These are phyloP conservation scores for Anthoptus insignis DNA, from an alignment of 2,888 invertebrate species.

Conservation along the genomic window DNA sequence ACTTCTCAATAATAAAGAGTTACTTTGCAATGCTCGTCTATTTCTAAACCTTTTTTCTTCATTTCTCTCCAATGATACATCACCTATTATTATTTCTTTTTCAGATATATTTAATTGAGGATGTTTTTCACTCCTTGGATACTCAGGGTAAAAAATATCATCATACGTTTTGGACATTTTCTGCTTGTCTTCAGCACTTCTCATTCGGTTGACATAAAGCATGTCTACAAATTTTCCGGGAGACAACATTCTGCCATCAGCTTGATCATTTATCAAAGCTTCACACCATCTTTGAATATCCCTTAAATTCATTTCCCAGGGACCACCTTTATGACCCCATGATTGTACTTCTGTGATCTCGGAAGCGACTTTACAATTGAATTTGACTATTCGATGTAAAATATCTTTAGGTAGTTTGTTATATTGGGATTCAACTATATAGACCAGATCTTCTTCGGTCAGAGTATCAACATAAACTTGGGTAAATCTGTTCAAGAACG, in stretches of 20 bases:
- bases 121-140: constrained; percentile 81
- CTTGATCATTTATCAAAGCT: constrained; percentile 84
- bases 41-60: constrained; percentile 70
- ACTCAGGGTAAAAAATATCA: constrained; percentile 77
- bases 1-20: constrained; percentile 78
- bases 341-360: constrained; percentile 88
- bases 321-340: constrained; percentile 95
- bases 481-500: constrained; percentile 99
- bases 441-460: constrained; percentile 88
- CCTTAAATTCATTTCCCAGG: constrained; percentile 99
- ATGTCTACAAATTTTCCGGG: constrained; percentile 91
- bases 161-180: constrained; percentile 87
- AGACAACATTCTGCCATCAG: constrained; percentile 58
- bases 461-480: constrained; percentile 92
- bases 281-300: constrained; percentile 98
- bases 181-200: constrained; percentile 92
- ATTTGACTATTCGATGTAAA: constrained; percentile 91
- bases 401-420: constrained; percentile 87
- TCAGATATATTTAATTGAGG: constrained; percentile 88
- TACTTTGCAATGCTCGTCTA: constrained; percentile 66
- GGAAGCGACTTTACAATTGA: constrained; percentile 90
- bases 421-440: constrained; percentile 90
- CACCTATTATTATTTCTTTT: constrained; percentile 88
- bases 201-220: constrained; percentile 96
- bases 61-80: constrained; percentile 83